Evolutionary conservation across 2,113 vertebrate species (phyloP), one percentile per base, ranked within the genome.

Genomic region (Seriola quinqueradiata): DNA sequence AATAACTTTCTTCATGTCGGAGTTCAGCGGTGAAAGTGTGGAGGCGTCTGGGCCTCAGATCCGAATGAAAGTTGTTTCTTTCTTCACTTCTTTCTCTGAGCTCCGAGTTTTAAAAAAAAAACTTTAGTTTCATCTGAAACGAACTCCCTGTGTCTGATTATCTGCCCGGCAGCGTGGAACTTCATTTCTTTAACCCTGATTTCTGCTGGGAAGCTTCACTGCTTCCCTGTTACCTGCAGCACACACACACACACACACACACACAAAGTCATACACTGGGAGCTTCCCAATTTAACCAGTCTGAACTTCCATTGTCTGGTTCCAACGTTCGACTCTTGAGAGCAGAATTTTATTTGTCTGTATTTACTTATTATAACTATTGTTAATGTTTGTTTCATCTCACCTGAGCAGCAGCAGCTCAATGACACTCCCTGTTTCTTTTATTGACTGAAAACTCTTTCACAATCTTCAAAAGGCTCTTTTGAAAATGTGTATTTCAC

Each of bases 171-270:
- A 75, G 85, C 59, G 32, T 88, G 87, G 87, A 91, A 91, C 90
- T 77, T 86, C 82, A 89, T 84, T 85, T 87, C 82, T 87, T 87
- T 87, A 89, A 74, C 75, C 17, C 46, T 88, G 83, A 87, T 86
- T 89, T 85, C 44, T 83, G 73, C 66, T 0, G 87, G 84, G 87
- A 87, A 84, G 87, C 83, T 87, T 86, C 82, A 86, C 77, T 87
- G 89, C 77, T 61, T 64, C 50, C 70, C 42, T 16, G 13, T 36
- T 55, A 16, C 42, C 66, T 52, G 64, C 64, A 32, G 64, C 58
- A 50, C 32, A 36, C 42, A 17, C 17, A n/a, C 23, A 50, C 14
- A n/a, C 14, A 42, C 42, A 17, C 17, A n/a, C 23, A 36, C 14
- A n/a, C 14, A 42, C 1, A 17, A 3, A 59, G n/a, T 13, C 66